A percentile compares a stretch with the other conserved stretches of the same genome.
Conservation (phyloP, 1,140 invertebrate species). For the Heliconius himera region DNA sequence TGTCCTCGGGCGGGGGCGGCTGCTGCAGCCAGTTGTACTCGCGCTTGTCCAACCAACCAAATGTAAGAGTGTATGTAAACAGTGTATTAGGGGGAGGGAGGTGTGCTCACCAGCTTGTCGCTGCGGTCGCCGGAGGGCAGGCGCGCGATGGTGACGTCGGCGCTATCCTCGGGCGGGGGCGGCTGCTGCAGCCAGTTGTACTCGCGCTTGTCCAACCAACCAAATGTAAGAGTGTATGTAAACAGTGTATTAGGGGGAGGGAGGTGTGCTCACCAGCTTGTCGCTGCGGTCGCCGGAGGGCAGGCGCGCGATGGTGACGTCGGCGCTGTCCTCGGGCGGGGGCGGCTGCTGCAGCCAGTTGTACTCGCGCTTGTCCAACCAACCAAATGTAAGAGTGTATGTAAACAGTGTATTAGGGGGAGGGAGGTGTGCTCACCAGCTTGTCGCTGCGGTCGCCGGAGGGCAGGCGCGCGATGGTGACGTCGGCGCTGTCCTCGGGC, state of each 20-base stretch:
- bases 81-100: too few relatives aligned
- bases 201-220: too few relatives aligned
- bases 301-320: conserved; percentile 89
- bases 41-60: conserved; percentile 12
- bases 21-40: conserved; percentile 95
- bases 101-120: neutral
- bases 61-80: too few relatives aligned
- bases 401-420: too few relatives aligned
- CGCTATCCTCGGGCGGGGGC: conserved; percentile 92
- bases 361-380: conserved; percentile 89
- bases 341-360: conserved; percentile 96
- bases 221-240: too few relatives aligned
- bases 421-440: neutral
- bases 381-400: conserved; percentile 47
- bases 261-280: conserved; percentile 3
- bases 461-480: conserved; percentile 89
- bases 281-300: conserved; percentile 85
- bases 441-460: conserved; percentile 80
- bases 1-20: conserved; percentile 93
- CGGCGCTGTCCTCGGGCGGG: conserved; percentile 92
- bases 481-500: conserved; percentile 92
- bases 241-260: too few relatives aligned
- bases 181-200: conserved; percentile 94
- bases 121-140: conserved; percentile 86
- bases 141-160: conserved; percentile 89